Evolutionary conservation across 2,797 vertebrate genomes (phyloP), one percentile per base, ranked within the genome.

Genomic region (Scomberomorus guttatus): DNA sequence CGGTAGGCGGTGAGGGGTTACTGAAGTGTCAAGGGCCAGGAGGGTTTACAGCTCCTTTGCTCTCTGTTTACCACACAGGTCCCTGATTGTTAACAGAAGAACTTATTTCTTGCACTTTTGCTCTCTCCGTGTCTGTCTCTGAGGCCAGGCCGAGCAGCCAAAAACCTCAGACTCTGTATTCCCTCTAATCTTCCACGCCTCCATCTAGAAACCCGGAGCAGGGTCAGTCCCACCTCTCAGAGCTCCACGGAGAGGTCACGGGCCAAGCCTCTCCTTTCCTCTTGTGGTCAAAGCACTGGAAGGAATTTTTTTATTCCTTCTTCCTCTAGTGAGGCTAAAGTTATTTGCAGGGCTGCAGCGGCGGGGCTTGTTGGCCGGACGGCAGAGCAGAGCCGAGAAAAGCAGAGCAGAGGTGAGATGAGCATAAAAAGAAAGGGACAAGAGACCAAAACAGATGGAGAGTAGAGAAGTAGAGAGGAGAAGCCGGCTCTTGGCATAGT

Each of bases 331-430:
- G 87, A 89, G 84, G 55, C 81, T 88, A 62, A 76, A 94, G 89
- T 90, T 93, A 92, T 95, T 94, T 92, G 67, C 88, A 89, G 88
- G 82, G 77, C 83, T 86, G 85, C 77, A 72, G 85, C 66, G 57
- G 77, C 87, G 44, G 52, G 63, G 27, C 77, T 75, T 42, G 80
- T 79, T 81, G 79, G 76, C 65, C 64, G 55, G 66, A 74, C 51
- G 51, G 74, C 75, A 79, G 71, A 66, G 64, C 20, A 42, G 44
- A 59, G 8, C 32, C 14, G 22, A 80, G 57, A 57, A 48, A 18
- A 57, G 66, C 20, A 9, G 27, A 52, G 34, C 27, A 50, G 75
- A 90, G 77, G 67, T 81, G 79, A 77, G 77, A 83, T 65, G 83
- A 78, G 74, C 32, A 15, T 69, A 67, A 85, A 89, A 84, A 58